A percentile compares a stretch with the other conserved stretches of the same genome.
Conservation (phyloP, 2,113 vertebrate species). For the Brachypteracias leptosomus region DNA sequence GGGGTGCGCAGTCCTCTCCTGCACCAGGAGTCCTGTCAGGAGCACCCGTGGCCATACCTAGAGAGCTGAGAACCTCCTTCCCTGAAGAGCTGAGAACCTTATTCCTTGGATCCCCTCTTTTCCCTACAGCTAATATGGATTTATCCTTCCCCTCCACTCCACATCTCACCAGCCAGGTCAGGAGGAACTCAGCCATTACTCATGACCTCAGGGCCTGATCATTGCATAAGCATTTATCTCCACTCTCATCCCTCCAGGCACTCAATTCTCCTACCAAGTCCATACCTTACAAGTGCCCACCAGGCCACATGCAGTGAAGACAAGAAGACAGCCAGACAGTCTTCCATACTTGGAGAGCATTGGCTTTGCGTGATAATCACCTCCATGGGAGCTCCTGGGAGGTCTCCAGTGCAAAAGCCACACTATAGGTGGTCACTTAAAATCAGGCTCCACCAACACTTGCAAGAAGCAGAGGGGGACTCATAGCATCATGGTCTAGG, state of each 20-base stretch:
- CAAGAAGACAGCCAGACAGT: background rate
- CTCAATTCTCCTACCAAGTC: background rate
- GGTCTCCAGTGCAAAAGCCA: background rate
- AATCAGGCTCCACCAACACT: background rate
- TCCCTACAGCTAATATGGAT: background rate
- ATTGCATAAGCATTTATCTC: background rate
- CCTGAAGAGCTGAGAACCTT: background rate
- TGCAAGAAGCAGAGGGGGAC: background rate
- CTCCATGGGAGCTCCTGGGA: background rate
- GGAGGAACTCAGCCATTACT: background rate
- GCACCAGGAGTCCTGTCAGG: background rate
- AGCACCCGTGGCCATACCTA: background rate
- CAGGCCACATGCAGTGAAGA: background rate
- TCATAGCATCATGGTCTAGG: no score
- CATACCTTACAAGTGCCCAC: background rate
- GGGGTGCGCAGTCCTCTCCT: fast-evolving
- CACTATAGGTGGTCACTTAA: background rate
- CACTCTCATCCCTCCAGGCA: background rate
- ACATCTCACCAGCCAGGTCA: background rate
- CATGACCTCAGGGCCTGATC: fast-evolving
- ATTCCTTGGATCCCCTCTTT: background rate
- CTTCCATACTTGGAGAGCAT: background rate
- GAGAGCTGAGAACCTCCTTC: background rate
- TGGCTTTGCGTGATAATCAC: background rate
- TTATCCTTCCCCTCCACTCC: background rate